Conservation (phyloP, 1,140 invertebrate species). For the Dreissena polymorpha region DNA sequence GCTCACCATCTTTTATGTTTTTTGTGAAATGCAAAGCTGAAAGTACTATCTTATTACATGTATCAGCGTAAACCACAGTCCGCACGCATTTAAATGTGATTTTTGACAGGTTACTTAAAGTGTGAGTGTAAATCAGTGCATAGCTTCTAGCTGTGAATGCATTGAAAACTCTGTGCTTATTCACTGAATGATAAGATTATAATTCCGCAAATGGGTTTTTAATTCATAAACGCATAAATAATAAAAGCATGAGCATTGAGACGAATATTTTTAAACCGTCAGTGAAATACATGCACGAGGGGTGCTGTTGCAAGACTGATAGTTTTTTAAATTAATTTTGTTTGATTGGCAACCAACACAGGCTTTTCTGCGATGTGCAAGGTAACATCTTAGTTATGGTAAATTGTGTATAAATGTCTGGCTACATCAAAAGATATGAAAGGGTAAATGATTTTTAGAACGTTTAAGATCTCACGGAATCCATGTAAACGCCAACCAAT, state of each 20-base stretch:
- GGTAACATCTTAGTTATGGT: background rate
- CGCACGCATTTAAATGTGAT: too few relatives aligned
- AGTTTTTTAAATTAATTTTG: background rate
- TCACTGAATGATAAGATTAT: slow-evolving; percentile 39
- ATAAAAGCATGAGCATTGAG: background rate
- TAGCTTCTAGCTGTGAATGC: background rate
- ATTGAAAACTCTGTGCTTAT: slow-evolving; percentile 12
- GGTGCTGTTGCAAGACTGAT: background rate
- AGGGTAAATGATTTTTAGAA: slow-evolving; percentile 38
- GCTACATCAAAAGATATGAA: slow-evolving; percentile 42
- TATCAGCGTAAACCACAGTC: too few relatives aligned
- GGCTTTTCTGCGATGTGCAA: background rate
- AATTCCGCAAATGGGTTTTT: slow-evolving; percentile 10
- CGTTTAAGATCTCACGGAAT: slow-evolving; percentile 16
- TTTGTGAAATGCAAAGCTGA: too few relatives aligned
- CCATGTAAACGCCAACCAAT: background rate
- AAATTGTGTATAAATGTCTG: slow-evolving; percentile 10
- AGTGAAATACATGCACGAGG: too few relatives aligned
- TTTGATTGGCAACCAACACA: background rate
- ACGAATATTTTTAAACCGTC: background rate
- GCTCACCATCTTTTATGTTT: too few relatives aligned
- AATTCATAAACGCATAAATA: slow-evolving; percentile 6
- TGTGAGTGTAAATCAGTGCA: too few relatives aligned
- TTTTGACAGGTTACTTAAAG: too few relatives aligned
- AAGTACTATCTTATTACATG: too few relatives aligned